Base-by-base conservation (phyloP, 30 jellyfish, hydroid and myxozoan genomes). In the Hydractinia symbiolongicarpus region DNA sequence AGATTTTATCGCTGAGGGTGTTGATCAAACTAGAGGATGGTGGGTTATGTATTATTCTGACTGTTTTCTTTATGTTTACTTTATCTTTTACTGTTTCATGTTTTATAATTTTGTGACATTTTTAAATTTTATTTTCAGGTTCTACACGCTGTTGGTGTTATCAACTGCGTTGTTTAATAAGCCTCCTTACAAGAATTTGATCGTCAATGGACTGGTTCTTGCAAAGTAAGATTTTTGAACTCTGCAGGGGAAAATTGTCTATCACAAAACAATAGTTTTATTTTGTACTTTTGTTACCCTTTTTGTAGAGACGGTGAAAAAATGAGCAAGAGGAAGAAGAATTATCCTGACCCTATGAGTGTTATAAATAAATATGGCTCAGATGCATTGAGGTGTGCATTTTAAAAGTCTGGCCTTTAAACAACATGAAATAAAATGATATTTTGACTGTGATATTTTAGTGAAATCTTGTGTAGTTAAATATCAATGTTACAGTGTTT, bases 1-100 rank as follows among this genome's bases (percentile, higher is more conserved):
- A 40, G 99, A 94, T 79, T 94, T 94, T 83, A 88, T 94, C 74
- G 99, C 97, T 4, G 99, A 94, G 86, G 97, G 97, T n/a, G 90
- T 94, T 50, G 99, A 88, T 79, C 99, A 94, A 54, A 94, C 99
- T 8, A 86, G 99, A 7, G 99, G 99, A 21, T 94, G 99, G 99
- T 90, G 61, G 40, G 90, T 51, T 5, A 9, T 55, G 67, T 16
- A 10, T 70, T 50, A 5, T 66, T 20, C 55, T 81, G 20, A 7
- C 76, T 20, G 15, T 7, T 60, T 71, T 30, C 62, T 61, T n/a
- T 81, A 30, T 79, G 54, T 49, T 14, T 62, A 16, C 50, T 21
- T 67, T 20, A 40, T 52, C 86, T 16, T 79, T 21, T 9, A 1
- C 44, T 30, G 44, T 30, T 30, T 2, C 44, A 30, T 30, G 44